A percentile compares a stretch with the other conserved stretches of the same genome.
These are phyloP conservation scores for Poecile montanus DNA, from an alignment of 2,797 vertebrate genomes.

Conservation along the genomic window DNA sequence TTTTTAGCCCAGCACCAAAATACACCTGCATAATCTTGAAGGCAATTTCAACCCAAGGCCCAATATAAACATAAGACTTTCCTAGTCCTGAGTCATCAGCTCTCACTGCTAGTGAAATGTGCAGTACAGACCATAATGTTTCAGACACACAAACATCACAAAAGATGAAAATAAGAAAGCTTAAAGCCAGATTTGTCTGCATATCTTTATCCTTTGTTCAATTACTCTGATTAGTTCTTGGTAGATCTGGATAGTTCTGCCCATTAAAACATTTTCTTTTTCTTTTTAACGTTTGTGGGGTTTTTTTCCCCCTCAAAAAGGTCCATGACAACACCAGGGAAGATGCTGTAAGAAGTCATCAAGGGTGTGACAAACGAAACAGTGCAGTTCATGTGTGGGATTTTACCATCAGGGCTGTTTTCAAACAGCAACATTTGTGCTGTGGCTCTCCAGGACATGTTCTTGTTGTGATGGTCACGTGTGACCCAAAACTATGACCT, in stretches of 20 bases:
- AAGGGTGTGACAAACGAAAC: not conserved
- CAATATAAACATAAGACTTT: not conserved
- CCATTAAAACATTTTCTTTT: not conserved
- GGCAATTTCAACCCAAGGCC: not conserved
- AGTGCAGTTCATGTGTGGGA: not conserved
- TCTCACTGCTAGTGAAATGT: not conserved
- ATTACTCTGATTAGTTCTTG: not conserved
- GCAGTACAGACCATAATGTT: not conserved
- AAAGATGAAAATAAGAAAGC: not conserved
- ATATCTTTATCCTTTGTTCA: not conserved
- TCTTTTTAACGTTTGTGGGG: not conserved
- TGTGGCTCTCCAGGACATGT: not conserved
- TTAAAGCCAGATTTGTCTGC: not conserved
- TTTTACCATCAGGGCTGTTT: not conserved
- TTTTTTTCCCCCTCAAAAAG: fast-evolving
- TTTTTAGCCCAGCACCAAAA: not conserved
- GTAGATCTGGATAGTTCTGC: not conserved
- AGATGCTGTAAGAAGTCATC: not conserved
- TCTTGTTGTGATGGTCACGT: not conserved
- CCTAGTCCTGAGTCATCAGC: not conserved
- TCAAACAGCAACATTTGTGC: not conserved
- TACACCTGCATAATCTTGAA: not conserved
- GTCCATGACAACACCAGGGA: not conserved
- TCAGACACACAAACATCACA: not conserved
- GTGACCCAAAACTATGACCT: not conserved